Evolutionary conservation across 2,797 vertebrate genomes (phyloP).

Genomic region (Lagocephalus sceleratus): DNA sequence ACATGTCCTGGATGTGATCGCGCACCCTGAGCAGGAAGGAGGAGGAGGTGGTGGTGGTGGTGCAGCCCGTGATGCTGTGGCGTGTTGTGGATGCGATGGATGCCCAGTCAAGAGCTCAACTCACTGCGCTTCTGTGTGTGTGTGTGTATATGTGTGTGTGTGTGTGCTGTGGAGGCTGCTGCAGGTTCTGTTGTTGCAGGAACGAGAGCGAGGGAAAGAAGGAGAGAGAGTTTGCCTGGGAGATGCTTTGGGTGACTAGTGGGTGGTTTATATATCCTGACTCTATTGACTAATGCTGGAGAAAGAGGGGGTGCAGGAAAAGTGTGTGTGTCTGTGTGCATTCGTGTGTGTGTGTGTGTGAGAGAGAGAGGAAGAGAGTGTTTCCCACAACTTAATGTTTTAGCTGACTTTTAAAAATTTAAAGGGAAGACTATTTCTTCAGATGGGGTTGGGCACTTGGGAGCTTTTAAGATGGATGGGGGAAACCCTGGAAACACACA

Average conservation of each 20-base stretch:
- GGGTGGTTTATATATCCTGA: constrained; percentile 57
- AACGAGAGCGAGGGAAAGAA: neutral
- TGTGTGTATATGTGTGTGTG: neutral
- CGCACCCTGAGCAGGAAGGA: neutral
- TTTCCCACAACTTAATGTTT: no score
- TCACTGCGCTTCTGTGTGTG: neutral
- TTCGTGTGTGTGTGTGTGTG: neutral
- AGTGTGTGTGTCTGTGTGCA: neutral
- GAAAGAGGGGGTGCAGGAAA: constrained; percentile 41
- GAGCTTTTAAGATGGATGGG: no score
- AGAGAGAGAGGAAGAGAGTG: neutral
- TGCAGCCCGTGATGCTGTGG: neutral
- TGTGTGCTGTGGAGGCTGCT: neutral
- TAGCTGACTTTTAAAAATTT: no score
- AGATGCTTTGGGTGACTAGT: constrained; percentile 49
- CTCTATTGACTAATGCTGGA: constrained; percentile 62
- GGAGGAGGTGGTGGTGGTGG: no score
- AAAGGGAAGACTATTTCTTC: no score
- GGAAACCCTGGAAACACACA: no score
- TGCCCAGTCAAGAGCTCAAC: neutral
- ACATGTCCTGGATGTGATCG: constrained; percentile 15
- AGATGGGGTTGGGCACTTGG: no score
- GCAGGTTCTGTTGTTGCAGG: neutral
- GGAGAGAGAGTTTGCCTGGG: constrained; percentile 17
- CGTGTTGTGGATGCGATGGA: neutral